Percentiles rank a stretch among this genome's conserved stretches.
Conservation (phyloP, 2,113 vertebrate species). For the Pseudorectes ferrugineus region DNA sequence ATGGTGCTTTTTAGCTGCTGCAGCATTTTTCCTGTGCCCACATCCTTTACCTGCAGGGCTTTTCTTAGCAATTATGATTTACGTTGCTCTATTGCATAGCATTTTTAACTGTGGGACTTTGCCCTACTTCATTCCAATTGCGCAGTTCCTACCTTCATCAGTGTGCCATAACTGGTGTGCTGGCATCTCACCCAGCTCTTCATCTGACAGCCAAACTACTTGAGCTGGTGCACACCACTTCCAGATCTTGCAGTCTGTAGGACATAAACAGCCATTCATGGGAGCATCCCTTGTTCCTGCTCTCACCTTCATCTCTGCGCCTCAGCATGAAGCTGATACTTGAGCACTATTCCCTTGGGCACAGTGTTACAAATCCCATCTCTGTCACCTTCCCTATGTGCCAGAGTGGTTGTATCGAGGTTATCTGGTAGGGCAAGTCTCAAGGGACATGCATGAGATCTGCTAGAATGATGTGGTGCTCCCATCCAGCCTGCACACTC, state of each 20-base stretch:
- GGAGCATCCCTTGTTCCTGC: background rate
- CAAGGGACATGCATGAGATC: background rate
- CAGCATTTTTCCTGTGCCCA: background rate
- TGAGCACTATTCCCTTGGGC: background rate
- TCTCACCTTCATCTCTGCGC: background rate
- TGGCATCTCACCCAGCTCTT: conserved; percentile 4
- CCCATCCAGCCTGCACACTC: background rate
- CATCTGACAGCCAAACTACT: background rate
- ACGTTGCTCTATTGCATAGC: background rate
- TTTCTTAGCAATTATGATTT: conserved; percentile 20
- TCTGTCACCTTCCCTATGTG: background rate
- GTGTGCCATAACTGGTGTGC: background rate
- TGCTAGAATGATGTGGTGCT: background rate
- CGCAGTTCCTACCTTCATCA: background rate
- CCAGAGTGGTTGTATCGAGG: background rate
- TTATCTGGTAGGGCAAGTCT: background rate
- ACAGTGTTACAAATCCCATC: background rate
- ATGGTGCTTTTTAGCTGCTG: background rate
- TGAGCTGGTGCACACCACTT: background rate
- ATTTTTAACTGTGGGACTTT: conserved; percentile 15
- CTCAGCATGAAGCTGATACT: background rate
- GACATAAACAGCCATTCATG: background rate
- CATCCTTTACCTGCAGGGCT: conserved; percentile 35
- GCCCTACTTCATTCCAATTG: background rate
- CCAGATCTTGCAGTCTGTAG: background rate